Conservation (phyloP, 2,113 vertebrate species). For the Chelonoidis abingdonii region DNA sequence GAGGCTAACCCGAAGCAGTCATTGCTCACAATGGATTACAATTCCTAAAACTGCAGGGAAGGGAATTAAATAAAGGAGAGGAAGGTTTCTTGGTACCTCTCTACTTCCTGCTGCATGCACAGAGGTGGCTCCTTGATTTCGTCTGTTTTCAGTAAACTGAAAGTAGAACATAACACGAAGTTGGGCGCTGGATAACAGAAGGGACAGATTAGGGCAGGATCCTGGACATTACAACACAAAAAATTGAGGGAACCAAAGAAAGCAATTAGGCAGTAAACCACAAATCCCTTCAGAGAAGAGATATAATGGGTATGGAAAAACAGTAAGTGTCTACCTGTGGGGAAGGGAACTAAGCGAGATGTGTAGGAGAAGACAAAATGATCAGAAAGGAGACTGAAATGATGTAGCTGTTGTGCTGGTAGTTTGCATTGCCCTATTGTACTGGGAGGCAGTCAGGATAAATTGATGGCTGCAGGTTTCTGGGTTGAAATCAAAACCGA, state of each 20-base stretch:
- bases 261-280: background rate
- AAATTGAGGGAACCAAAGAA: background rate
- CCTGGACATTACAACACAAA: rapidly evolving
- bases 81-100: background rate
- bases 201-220: background rate
- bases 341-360: background rate
- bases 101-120: background rate
- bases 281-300: background rate
- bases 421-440: background rate
- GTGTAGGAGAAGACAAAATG: background rate
- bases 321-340: background rate
- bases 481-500: background rate
- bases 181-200: background rate
- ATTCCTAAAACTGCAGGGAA: background rate
- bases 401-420: background rate
- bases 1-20: background rate
- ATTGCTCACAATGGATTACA: background rate
- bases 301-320: background rate
- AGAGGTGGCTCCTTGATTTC: background rate
- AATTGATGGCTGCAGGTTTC: background rate
- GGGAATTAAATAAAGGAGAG: background rate
- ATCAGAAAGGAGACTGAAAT: background rate
- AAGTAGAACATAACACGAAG: background rate
- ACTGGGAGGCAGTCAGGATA: background rate
- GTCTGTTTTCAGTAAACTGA: background rate